phyloP scores from a whole-genome alignment of 2,888 invertebrate species.

The Entomobrya multifasciata region DNA sequence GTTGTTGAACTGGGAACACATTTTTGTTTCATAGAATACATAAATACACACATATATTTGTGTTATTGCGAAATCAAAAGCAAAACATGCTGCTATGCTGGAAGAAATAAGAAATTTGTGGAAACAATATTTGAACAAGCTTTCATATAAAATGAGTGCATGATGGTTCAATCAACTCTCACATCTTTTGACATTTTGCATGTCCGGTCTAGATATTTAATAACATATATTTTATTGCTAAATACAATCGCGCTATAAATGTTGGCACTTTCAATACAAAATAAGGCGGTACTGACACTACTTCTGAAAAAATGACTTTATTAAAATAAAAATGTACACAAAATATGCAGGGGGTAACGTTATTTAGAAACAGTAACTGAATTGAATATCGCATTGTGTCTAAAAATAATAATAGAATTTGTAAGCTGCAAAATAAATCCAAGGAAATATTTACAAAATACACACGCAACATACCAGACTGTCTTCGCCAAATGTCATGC shows the following conservation, averaged over 20 bases:
- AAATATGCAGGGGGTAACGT: background rate
- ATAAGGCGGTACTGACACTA: background rate
- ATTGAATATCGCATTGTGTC: too few relatives aligned
- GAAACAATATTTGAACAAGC: constrained; percentile 38
- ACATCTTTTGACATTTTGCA: background rate
- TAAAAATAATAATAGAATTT: too few relatives aligned
- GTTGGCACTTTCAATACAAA: background rate
- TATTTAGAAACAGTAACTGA: background rate
- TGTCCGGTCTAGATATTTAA: background rate
- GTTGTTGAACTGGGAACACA: background rate
- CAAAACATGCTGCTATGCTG: background rate
- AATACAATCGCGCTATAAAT: background rate
- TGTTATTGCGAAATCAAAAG: too few relatives aligned
- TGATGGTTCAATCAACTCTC: too few relatives aligned
- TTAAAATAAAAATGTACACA: background rate
- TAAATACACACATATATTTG: background rate
- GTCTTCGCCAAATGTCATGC: constrained; percentile 12
- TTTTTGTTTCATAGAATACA: background rate
- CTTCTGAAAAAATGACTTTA: background rate
- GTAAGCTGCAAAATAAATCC: too few relatives aligned
- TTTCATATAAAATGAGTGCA: too few relatives aligned
- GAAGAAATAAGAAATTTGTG: constrained; percentile 40
- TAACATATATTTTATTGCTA: constrained; percentile 3
- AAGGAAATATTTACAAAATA: too few relatives aligned
- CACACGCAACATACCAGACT: too few relatives aligned